These are phyloP conservation scores for Tonatia bakeri DNA, from an alignment of 2,113 vertebrate genomes.

Conservation along the genomic window DNA sequence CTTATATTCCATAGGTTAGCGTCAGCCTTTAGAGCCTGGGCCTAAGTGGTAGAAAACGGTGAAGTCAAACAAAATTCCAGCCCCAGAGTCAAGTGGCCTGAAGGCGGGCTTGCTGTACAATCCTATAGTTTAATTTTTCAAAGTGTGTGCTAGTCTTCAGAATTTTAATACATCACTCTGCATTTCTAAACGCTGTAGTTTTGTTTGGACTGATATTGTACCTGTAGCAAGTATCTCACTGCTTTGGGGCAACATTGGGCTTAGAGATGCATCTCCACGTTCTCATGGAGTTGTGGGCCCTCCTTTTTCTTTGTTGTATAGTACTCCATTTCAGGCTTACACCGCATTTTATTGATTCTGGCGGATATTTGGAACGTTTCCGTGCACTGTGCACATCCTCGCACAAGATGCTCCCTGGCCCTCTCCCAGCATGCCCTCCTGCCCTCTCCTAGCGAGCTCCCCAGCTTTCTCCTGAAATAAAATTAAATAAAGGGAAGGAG, in stretches of 20 bases:
- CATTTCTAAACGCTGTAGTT: neutral
- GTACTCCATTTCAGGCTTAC: neutral
- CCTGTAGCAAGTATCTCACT: neutral
- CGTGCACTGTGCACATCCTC: neutral
- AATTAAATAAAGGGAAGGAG: too few species aligned
- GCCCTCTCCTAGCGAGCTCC: neutral
- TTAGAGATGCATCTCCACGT: neutral
- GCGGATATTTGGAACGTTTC: neutral
- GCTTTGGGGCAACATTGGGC: neutral
- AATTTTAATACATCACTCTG: neutral
- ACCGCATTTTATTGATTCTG: neutral
- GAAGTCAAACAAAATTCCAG: neutral
- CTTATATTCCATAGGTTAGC: neutral
- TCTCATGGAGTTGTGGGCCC: neutral
- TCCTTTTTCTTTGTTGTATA: neutral
- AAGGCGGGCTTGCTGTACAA: neutral
- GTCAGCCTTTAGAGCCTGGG: neutral
- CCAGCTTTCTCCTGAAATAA: neutral
- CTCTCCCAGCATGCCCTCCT: neutral
- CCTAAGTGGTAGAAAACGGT: neutral
- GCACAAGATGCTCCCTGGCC: neutral
- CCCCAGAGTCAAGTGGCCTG: neutral
- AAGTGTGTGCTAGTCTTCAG: neutral
- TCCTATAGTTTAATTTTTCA: neutral
- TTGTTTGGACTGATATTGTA: neutral